Conservation (phyloP, 2,888 invertebrate species). For the Zootermopsis nevadensis region DNA sequence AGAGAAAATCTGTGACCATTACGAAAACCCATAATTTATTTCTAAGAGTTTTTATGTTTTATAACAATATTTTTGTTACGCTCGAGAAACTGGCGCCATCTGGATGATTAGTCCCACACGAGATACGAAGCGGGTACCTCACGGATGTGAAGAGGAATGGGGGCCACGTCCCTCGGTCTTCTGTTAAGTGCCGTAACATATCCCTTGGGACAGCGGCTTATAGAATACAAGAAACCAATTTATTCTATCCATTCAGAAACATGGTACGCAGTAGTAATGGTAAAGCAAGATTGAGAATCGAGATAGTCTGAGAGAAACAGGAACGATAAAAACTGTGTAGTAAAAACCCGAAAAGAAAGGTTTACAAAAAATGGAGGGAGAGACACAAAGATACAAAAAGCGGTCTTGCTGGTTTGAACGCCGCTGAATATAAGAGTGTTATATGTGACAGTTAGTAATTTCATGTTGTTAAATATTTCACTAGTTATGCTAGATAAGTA, state of each 20-base stretch:
- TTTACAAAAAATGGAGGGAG: too few species aligned
- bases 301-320: not conserved
- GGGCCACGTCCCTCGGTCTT: too few species aligned
- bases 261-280: not conserved
- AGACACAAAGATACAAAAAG: not conserved
- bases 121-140: too few species aligned
- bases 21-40: too few species aligned
- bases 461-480: too few species aligned
- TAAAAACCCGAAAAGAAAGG: conserved; percentile 12
- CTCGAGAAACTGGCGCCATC: too few species aligned
- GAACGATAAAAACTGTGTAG: conserved; percentile 15
- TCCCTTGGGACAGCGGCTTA: not conserved
- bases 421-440: not conserved
- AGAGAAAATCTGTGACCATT: too few species aligned
- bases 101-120: too few species aligned
- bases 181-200: too few species aligned
- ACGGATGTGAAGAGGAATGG: not conserved
- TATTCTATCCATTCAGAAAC: not conserved
- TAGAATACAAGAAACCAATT: not conserved
- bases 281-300: not conserved
- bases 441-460: not conserved
- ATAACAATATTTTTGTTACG: too few species aligned
- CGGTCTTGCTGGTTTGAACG: not conserved
- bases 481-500: too few species aligned
- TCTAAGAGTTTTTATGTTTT: too few species aligned